A percentile compares a stretch with the other conserved stretches of the same genome.
phyloP scores from a whole-genome alignment of 2,113 vertebrate genomes.

The Rhynchopsitta pachyrhyncha region DNA sequence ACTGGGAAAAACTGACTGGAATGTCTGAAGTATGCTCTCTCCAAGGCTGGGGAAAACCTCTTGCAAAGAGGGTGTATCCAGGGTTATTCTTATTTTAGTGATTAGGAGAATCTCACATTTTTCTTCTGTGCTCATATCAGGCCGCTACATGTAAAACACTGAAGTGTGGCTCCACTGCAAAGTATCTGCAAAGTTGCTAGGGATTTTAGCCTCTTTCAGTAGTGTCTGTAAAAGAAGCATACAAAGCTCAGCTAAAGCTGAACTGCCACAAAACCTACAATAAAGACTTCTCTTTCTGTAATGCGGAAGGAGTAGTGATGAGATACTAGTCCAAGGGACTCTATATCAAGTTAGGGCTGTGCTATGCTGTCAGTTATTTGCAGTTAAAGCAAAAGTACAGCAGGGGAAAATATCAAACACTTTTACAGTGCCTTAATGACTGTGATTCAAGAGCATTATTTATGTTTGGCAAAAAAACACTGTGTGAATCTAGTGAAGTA shows the following conservation, averaged over 20 bases:
- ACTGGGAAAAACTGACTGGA: neutral
- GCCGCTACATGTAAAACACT: neutral
- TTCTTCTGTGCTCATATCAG: neutral
- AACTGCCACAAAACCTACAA: neutral
- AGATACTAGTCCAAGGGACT: conserved; percentile 14
- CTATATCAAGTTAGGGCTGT: neutral
- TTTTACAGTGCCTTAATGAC: conserved; percentile 43
- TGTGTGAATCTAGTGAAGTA: neutral
- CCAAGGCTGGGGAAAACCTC: neutral
- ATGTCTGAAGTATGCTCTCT: neutral
- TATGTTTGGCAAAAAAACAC: neutral
- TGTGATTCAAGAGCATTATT: conserved; percentile 15
- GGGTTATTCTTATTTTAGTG: neutral
- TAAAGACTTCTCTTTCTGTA: conserved; percentile 35
- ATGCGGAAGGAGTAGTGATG: neutral
- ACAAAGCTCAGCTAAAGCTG: neutral
- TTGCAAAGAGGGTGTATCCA: neutral
- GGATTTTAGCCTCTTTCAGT: neutral
- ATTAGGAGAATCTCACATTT: neutral
- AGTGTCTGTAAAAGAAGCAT: neutral
- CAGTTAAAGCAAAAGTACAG: conserved; percentile 50
- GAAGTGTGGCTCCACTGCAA: neutral
- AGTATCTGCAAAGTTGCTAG: neutral
- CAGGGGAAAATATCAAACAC: conserved; percentile 42
- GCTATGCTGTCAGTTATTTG: conserved; percentile 33